These are phyloP conservation scores for Neoscelio sp. DNA, from an alignment of 2,888 invertebrate genomes.

Conservation along the genomic window DNA sequence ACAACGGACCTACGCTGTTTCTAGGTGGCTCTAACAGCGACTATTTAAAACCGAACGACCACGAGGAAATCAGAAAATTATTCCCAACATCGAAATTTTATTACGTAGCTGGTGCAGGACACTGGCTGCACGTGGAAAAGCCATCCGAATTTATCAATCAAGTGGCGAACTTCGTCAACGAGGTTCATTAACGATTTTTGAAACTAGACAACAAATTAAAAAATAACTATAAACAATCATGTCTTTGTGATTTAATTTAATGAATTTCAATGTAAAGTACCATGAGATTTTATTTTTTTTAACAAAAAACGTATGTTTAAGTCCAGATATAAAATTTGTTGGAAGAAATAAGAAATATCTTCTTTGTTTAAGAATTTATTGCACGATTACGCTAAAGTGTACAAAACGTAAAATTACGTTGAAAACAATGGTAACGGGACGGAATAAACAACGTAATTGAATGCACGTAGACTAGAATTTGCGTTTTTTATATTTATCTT, in stretches of 20 bases:
- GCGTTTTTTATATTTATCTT: background rate
- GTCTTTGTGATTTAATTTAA: no score
- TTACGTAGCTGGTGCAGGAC: constrained; percentile 92
- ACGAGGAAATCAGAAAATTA: constrained; percentile 86
- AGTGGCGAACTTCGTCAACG: constrained; percentile 86
- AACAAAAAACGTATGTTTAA: constrained; percentile 17
- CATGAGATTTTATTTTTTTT: constrained; percentile 42
- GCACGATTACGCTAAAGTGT: constrained; percentile 30
- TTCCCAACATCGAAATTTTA: constrained; percentile 90
- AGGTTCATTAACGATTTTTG: constrained; percentile 37
- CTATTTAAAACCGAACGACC: constrained; percentile 88
- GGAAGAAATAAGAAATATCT: background rate
- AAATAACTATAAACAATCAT: no score
- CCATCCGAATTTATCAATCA: constrained; percentile 90
- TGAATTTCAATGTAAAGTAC: no score
- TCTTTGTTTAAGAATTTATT: constrained; percentile 26
- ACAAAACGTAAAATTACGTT: constrained; percentile 26
- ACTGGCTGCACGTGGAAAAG: constrained; percentile 97
- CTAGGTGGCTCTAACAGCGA: constrained; percentile 93
- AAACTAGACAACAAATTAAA: constrained; percentile 13
- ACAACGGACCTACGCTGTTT: constrained; percentile 91
- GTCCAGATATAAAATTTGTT: constrained; percentile 36
- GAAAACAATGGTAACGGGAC: constrained; percentile 35
- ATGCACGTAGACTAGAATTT: constrained; percentile 39
- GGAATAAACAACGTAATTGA: constrained; percentile 42